Conservation (phyloP, 2,113 vertebrate species). For the Isichthys henryi region DNA sequence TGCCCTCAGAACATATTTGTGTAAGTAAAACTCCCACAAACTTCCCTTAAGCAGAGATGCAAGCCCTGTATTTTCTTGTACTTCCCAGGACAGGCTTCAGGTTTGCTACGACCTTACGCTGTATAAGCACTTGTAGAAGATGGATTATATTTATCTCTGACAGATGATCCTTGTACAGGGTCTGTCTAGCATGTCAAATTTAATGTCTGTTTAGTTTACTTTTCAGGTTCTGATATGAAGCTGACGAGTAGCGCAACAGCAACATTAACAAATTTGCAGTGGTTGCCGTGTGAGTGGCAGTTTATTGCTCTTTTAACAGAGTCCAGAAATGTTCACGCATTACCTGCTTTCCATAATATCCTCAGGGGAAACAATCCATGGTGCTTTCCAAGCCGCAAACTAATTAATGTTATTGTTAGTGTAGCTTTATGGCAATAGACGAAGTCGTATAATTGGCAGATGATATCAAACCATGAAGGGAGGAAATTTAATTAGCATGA, state of each 20-base stretch:
- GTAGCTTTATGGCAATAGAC: background rate
- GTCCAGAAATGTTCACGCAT: background rate
- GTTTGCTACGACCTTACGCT: background rate
- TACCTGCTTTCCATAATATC: background rate
- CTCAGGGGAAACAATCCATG: background rate
- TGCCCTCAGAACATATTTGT: background rate
- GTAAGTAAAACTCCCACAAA: background rate
- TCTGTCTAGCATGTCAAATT: background rate
- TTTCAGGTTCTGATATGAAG: background rate
- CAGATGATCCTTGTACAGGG: background rate
- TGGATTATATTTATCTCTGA: background rate
- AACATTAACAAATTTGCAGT: background rate
- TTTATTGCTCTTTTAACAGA: background rate
- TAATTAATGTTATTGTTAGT: background rate
- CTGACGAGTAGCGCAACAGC: background rate
- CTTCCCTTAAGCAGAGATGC: background rate
- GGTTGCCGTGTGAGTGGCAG: background rate
- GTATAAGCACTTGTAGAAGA: background rate
- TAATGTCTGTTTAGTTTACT: background rate
- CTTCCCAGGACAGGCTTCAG: background rate
- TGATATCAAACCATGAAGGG: background rate
- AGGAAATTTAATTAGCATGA: background rate
- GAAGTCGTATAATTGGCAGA: background rate
- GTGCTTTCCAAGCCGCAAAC: background rate
- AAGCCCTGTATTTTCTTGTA: background rate